phyloP scores from a whole-genome alignment of 2,888 invertebrate species.

The Camptogramma bilineatum region DNA sequence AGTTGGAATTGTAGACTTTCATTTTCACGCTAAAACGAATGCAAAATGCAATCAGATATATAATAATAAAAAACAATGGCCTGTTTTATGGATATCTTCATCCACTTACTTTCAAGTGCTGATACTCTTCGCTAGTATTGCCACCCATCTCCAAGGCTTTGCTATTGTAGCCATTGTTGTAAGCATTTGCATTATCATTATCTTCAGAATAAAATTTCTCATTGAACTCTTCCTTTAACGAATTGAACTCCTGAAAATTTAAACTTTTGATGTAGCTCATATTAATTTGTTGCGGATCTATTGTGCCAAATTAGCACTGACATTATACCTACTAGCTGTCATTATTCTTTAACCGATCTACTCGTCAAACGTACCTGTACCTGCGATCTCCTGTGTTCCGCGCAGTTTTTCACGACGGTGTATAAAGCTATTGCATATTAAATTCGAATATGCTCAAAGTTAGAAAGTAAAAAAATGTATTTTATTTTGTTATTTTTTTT shows the following conservation, averaged over 20 bases:
- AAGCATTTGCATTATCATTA: conserved; percentile 47
- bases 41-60: neutral
- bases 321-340: neutral
- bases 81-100: neutral
- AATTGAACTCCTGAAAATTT: conserved; percentile 73
- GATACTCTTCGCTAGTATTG: conserved; percentile 59
- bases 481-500: neutral
- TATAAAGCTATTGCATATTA: neutral
- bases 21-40: conserved; percentile 90
- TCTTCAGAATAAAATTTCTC: conserved; percentile 75
- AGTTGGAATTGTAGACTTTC: conserved; percentile 95
- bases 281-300: neutral
- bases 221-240: conserved; percentile 76
- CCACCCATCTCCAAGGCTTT: conserved; percentile 48
- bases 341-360: conserved; percentile 1
- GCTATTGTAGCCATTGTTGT: conserved; percentile 56
- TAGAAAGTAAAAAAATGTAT: neutral
- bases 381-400: conserved; percentile 15
- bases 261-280: conserved; percentile 13
- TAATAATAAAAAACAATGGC: neutral
- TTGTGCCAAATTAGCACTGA: neutral
- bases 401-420: conserved; percentile 3
- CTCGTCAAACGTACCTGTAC: conserved; percentile 20
- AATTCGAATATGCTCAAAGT: conserved; percentile 7
- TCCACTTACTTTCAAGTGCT: conserved; percentile 68